Percentiles rank a stretch among this genome's conserved stretches.
Conservation (phyloP, 2,888 invertebrate species). For the Poecilobothrus nobilitatus region DNA sequence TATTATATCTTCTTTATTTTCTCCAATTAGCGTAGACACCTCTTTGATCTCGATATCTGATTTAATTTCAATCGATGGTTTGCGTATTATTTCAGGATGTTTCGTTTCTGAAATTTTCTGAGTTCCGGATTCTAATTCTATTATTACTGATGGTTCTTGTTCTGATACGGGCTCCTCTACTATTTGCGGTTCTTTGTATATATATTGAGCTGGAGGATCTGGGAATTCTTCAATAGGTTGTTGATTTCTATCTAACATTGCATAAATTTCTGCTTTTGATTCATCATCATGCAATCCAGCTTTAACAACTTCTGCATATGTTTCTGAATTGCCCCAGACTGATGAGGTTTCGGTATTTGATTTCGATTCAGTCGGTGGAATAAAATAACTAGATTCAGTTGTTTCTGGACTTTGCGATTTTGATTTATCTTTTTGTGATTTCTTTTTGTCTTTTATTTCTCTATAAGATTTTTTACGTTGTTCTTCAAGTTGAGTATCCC, state of each 20-base stretch:
- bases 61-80: background rate
- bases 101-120: constrained; percentile 2
- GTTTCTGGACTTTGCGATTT: background rate
- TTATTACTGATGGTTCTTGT: no score
- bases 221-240: background rate
- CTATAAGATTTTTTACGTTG: constrained; percentile 8
- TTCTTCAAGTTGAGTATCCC: background rate
- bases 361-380: constrained; percentile 5
- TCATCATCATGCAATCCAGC: constrained; percentile 27
- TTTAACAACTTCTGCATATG: constrained; percentile 39
- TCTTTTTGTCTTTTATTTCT: constrained; percentile 11
- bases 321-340: constrained; percentile 35
- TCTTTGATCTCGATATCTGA: background rate
- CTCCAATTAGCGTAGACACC: background rate
- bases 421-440: background rate
- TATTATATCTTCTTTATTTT: background rate
- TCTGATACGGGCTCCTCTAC: no score
- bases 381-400: background rate
- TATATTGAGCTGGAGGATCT: constrained; percentile 2
- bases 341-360: constrained; percentile 23
- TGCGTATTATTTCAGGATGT: background rate
- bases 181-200: constrained; percentile 17
- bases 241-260: background rate
- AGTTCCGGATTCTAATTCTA: background rate
- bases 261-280: background rate